Conservation (phyloP, 2,113 vertebrate species). For the Nipponia nippon region DNA sequence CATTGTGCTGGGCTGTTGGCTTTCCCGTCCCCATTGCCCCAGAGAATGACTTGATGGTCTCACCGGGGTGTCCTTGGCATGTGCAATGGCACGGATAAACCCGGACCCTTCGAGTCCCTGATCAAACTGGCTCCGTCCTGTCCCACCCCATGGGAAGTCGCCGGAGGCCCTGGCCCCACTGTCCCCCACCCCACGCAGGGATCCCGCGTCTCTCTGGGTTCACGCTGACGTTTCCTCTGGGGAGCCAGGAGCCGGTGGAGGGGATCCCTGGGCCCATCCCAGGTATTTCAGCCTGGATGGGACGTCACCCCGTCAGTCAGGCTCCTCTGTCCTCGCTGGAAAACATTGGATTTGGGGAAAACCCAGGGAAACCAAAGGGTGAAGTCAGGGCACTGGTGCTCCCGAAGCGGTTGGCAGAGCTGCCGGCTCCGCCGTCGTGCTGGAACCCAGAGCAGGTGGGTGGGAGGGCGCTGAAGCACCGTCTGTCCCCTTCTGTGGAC, state of each 20-base stretch:
- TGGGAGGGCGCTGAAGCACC: neutral
- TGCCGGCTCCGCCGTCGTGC: fast-evolving
- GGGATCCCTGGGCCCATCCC: neutral
- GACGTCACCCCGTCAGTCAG: neutral
- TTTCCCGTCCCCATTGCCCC: fast-evolving
- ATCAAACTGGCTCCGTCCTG: neutral
- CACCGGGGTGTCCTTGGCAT: neutral
- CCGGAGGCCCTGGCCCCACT: neutral
- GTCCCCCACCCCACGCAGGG: too few relatives aligned
- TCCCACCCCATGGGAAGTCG: neutral
- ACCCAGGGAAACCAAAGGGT: neutral
- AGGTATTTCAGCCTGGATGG: neutral
- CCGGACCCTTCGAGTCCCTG: neutral
- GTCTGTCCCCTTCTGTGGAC: fast-evolving
- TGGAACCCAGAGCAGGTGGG: neutral
- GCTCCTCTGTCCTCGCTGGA: neutral
- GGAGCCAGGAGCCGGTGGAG: fast-evolving
- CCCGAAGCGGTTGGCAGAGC: neutral
- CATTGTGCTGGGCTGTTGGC: fast-evolving
- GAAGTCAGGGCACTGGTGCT: neutral
- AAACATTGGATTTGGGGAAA: neutral
- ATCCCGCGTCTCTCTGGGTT: neutral
- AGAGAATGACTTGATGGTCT: neutral
- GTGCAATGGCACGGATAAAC: neutral
- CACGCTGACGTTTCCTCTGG: fast-evolving